A percentile compares a stretch with the other conserved stretches of the same genome.
Conservation (phyloP, 2,888 invertebrate species). For the Labia minor region DNA sequence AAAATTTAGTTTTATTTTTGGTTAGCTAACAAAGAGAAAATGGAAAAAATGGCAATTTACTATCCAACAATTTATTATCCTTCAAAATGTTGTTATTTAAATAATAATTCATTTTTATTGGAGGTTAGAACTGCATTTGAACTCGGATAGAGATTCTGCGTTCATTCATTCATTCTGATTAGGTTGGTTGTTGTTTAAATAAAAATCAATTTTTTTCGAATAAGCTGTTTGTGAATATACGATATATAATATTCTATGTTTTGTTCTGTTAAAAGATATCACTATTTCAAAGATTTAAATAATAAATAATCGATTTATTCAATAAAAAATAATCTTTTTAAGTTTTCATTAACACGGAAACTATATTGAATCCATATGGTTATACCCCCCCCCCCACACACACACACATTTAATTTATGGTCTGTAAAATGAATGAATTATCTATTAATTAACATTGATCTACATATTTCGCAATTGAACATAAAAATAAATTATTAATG, state of each 20-base stretch:
- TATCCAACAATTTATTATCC: neutral
- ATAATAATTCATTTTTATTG: slow-evolving; percentile 8
- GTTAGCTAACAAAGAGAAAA: too few relatives aligned
- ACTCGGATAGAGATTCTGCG: neutral
- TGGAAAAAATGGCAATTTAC: neutral
- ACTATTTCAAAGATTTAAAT: too few relatives aligned
- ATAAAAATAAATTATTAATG: too few relatives aligned
- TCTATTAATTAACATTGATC: too few relatives aligned
- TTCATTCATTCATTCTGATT: neutral
- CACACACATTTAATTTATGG: too few relatives aligned
- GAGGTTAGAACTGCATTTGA: neutral
- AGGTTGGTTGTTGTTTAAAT: neutral
- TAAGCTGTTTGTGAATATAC: neutral
- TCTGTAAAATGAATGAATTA: too few relatives aligned
- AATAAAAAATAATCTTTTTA: too few relatives aligned
- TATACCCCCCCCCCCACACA: too few relatives aligned
- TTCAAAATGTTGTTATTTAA: neutral
- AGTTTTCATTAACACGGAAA: too few relatives aligned
- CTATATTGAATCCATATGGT: too few relatives aligned
- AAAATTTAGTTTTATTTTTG: slow-evolving; percentile 13
- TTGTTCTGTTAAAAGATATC: neutral
- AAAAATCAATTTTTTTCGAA: slow-evolving; percentile 2
- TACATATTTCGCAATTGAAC: too few relatives aligned
- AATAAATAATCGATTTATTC: too few relatives aligned
- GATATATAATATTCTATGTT: neutral